Evolutionary conservation across 1,140 invertebrate genomes (phyloP), one percentile per base, ranked within the genome.

Genomic region (Popillia japonica): DNA sequence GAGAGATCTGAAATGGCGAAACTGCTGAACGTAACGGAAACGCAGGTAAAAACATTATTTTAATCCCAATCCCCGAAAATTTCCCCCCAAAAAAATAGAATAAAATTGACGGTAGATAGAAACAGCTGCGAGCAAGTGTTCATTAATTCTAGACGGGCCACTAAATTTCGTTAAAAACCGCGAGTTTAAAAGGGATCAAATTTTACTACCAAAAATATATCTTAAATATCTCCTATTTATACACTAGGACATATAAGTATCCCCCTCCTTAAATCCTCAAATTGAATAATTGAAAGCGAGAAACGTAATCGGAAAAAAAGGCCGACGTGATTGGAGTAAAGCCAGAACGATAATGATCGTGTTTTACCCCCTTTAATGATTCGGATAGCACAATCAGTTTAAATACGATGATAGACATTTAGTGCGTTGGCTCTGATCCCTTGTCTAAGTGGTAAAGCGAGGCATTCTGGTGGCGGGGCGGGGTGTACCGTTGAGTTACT

Each of bases 1-100:
- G 97, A 98, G 87, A 88, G 97, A 80, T 93, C 96, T 14, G 96
- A 98, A 82, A 96, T 98, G 95, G 96, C 96, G 14, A 96, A 96
- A 83, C 88, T 97, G 64, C 90, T 98, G 23, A 96, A 96, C 85
- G 96, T 98, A 77, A 98, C 97, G 8, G 96, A 98, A 88, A 98
- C 96, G 11, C 97, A 98, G 94, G 96, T 98, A 86, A 87, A 48
- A 48, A 48, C 44, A 48, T 48, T 42, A 42, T 42, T 42, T 42
- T 10, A 6, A 6, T 42, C 41, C 41, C 10, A 6, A 42, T 10
- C 44, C 44, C 44, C 11, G n/a, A n/a, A n/a, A n/a, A n/a, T n/a
- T n/a, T n/a, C n/a, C n/a, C n/a, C n/a, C n/a, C n/a, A n/a, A n/a
- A n/a, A n/a, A n/a, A n/a, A n/a, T n/a, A n/a, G n/a, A n/a, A n/a